Evolutionary conservation across 2,113 vertebrate species (phyloP).

Genomic region (Mustela lutreola): DNA sequence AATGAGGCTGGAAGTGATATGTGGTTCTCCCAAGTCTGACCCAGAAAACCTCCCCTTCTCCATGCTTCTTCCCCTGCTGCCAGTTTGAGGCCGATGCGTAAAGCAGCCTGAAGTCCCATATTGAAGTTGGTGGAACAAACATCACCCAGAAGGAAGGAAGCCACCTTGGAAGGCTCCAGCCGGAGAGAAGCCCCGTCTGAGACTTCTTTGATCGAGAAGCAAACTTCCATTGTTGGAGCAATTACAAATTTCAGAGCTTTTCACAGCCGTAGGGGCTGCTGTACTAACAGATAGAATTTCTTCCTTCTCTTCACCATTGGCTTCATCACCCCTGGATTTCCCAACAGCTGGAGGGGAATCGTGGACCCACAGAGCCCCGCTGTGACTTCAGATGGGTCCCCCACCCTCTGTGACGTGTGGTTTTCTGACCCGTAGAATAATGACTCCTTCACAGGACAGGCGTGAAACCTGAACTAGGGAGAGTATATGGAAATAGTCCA

Average conservation of each 20-base stretch:
- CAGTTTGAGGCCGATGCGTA: background rate
- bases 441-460: background rate
- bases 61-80: background rate
- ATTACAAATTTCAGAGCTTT: background rate
- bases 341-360: background rate
- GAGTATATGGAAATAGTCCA: background rate
- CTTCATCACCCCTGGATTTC: background rate
- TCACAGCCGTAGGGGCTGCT: fast-evolving
- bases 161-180: background rate
- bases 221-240: background rate
- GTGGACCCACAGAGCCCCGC: background rate
- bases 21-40: too few species aligned
- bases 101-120: background rate
- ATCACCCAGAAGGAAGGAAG: background rate
- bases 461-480: background rate
- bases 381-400: background rate
- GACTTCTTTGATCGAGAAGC: background rate
- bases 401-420: background rate
- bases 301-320: background rate
- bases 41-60: background rate
- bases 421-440: background rate
- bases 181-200: background rate
- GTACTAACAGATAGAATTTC: background rate
- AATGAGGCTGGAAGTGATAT: background rate
- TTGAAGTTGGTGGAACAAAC: background rate